Evolutionary conservation across 2,888 invertebrate species (phyloP).

Genomic region (Synanthedon tipuliformis): DNA sequence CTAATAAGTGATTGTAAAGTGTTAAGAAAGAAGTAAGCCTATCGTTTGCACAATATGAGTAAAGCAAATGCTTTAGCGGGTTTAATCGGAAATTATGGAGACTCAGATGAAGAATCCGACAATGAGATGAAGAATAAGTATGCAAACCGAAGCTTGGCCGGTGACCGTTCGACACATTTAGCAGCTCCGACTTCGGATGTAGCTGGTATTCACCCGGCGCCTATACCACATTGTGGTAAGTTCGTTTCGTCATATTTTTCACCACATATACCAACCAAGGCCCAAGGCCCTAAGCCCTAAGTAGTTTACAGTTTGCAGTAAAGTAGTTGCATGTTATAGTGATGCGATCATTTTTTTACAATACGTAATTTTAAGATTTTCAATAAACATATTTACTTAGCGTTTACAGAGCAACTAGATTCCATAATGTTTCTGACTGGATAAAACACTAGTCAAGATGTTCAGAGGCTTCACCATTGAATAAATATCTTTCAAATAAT

Average conservation of each 20-base stretch:
- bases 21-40: background rate
- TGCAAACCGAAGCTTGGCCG: constrained; percentile 1
- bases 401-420: no score
- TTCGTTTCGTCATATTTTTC: constrained; percentile 6
- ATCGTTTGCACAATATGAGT: constrained; percentile 35
- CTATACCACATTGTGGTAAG: constrained; percentile 58
- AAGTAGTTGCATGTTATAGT: no score
- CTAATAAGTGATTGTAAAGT: no score
- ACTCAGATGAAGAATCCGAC: constrained; percentile 55
- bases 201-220: constrained; percentile 45
- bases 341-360: no score
- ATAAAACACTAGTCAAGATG: no score
- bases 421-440: no score
- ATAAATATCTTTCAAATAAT: no score
- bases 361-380: no score
- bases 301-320: no score
- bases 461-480: no score
- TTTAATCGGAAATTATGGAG: constrained; percentile 49
- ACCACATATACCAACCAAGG: background rate
- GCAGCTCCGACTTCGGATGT: constrained; percentile 4
- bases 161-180: constrained; percentile 6
- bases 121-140: constrained; percentile 5
- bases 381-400: no score
- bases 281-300: no score
- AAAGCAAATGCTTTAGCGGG: constrained; percentile 46